Base-by-base conservation (phyloP, 2,888 invertebrate genomes). In the Tricholauxania praeusta region DNA sequence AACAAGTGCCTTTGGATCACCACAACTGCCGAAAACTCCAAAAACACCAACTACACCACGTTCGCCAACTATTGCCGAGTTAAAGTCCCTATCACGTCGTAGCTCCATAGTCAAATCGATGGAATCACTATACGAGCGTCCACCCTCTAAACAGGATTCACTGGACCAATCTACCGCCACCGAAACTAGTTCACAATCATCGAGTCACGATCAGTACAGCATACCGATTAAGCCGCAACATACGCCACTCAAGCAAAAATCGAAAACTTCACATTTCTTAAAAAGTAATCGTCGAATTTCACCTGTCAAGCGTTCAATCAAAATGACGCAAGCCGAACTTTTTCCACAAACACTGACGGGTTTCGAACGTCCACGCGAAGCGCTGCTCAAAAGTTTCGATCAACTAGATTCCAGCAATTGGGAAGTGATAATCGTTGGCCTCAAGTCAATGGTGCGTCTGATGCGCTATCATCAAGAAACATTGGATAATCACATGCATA, bases 371-470 rank as follows among this genome's bases (percentile, higher is more conserved):
- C 91, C 93, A 0, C 91, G 92, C 75, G 91, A 91, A 55, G 91
- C 90, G 0, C 83, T 93, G 15, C 89, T 90, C 19, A 91, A 91
- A 74, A 91, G 92, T 59, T 88, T 92, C 69, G 83, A 87, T 51
- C 91, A 94, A 76, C 88, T 94, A 28, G 94, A 94, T 80, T 91
- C 90, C 73, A 89, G 91, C 75, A 94, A 94, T 82, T 96, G 96
- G 96, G 95, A 96, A 85, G 89, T 91, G 6, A 92, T 92, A 55
- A 91, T 96, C 79, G 91, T 91, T 74, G 94, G 94, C 0, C 88
- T 96, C 32, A 90, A 91, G 68, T 90, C 91, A 70, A 88, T 93
- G 71, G 92, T 93, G 49, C 89, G 93, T 52, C 87, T 96, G 28
- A 91, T 92, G 1, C 89, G 90, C 59, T 91, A 93, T 79, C 90